Evolutionary conservation across 2,797 vertebrate genomes (phyloP).

Genomic region (Sardinella longiceps): DNA sequence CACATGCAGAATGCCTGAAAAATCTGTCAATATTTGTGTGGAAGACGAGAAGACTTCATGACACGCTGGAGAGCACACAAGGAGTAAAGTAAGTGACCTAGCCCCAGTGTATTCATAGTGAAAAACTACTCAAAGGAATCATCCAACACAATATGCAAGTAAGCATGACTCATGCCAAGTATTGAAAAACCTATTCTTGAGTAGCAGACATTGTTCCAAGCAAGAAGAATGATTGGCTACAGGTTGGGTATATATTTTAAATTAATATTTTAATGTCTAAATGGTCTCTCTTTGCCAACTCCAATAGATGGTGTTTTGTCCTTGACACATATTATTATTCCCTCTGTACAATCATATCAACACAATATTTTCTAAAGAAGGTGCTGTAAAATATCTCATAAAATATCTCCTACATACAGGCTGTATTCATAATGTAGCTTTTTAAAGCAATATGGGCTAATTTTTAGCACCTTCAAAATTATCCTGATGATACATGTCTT

Average conservation of each 20-base stretch:
- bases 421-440: no score
- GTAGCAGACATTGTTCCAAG: background rate
- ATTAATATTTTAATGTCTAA: background rate
- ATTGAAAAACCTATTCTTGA: background rate
- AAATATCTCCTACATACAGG: no score
- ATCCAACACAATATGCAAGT: background rate
- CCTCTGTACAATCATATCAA: background rate
- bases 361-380: background rate
- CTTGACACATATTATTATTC: background rate
- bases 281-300: background rate
- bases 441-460: no score
- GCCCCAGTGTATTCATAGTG: background rate
- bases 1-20: background rate
- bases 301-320: background rate
- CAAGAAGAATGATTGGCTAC: background rate
- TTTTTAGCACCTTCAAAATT: no score
- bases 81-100: background rate
- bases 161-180: slow-evolving; percentile 1
- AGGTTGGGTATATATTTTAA: background rate
- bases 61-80: background rate
- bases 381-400: no score
- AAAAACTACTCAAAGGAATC: background rate
- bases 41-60: background rate
- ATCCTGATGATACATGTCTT: no score
- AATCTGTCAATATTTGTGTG: background rate